phyloP scores from a whole-genome alignment of 2,888 invertebrate species.

The Sphaerophoria taeniata region DNA sequence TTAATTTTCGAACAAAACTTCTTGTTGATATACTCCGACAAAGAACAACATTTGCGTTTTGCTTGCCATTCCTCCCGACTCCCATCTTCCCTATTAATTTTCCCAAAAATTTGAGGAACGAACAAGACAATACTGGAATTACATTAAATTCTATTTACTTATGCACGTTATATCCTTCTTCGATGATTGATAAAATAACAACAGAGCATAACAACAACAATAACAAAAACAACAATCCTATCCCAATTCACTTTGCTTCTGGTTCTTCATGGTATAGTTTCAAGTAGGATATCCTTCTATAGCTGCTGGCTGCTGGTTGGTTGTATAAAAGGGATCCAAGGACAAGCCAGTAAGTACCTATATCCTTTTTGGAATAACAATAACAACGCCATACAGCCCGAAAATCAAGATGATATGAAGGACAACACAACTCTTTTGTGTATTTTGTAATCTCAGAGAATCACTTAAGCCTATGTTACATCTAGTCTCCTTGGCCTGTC shows the following conservation, averaged over 20 bases:
- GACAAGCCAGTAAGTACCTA: neutral
- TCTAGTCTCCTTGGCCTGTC: neutral
- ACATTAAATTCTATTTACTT: conserved; percentile 67
- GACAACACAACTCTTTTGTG: conserved; percentile 69
- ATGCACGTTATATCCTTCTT: conserved; percentile 52
- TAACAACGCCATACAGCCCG: conserved; percentile 5
- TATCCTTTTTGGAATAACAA: conserved; percentile 27
- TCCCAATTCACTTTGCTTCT: conserved; percentile 54
- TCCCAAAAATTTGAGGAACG: neutral
- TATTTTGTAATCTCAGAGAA: conserved; percentile 65
- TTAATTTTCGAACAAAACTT: conserved; percentile 57
- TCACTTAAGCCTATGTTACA: conserved; percentile 26
- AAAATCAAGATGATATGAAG: conserved; percentile 53
- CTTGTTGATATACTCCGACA: neutral
- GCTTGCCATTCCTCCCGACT: neutral
- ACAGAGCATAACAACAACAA: conserved; percentile 44
- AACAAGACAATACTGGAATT: conserved; percentile 51
- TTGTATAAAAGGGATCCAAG: neutral
- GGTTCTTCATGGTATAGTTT: neutral
- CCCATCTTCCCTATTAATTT: neutral
- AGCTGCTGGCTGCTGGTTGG: neutral
- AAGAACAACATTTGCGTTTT: conserved; percentile 1
- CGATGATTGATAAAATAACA: conserved; percentile 63
- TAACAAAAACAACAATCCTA: conserved; percentile 44
- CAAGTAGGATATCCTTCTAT: neutral